These are phyloP conservation scores for Thyatira batis DNA, from an alignment of 2,888 invertebrate genomes.

Conservation along the genomic window DNA sequence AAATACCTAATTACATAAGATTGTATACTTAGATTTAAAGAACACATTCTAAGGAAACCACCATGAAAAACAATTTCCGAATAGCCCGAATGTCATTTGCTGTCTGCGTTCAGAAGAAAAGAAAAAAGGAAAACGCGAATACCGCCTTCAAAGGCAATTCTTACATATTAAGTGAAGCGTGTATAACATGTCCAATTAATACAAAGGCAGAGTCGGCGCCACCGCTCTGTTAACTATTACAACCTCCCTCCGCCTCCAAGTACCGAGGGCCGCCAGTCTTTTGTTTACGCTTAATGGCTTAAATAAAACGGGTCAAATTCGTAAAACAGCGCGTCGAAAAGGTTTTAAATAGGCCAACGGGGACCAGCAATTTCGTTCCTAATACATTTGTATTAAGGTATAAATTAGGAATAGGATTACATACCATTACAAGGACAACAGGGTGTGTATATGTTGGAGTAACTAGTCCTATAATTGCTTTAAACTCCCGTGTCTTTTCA, in stretches of 20 bases:
- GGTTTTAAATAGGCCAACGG: constrained; percentile 56
- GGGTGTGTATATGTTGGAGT: constrained; percentile 56
- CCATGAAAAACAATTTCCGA: not conserved
- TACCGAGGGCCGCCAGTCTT: constrained; percentile 70
- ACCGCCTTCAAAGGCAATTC: constrained; percentile 56
- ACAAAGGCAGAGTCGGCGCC: constrained; percentile 61
- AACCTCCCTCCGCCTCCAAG: constrained; percentile 68
- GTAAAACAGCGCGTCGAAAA: constrained; percentile 66
- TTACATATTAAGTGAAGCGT: constrained; percentile 70
- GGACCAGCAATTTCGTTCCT: constrained; percentile 50
- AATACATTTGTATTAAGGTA: constrained; percentile 54
- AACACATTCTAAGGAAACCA: not conserved
- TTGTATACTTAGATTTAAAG: not conserved
- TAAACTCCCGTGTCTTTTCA: constrained; percentile 58
- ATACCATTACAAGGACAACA: constrained; percentile 53
- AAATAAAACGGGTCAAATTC: constrained; percentile 80
- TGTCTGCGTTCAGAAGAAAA: constrained; percentile 37
- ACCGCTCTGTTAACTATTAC: constrained; percentile 74
- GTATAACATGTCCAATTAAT: constrained; percentile 77
- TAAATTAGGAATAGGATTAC: constrained; percentile 54
- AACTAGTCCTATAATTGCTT: constrained; percentile 65
- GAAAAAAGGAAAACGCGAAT: constrained; percentile 45
- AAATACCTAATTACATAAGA: not conserved
- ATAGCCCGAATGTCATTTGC: constrained; percentile 3
- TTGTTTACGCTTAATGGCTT: constrained; percentile 80